phyloP scores from a whole-genome alignment of 2,113 vertebrate genomes.

The Eretmochelys imbricata region DNA sequence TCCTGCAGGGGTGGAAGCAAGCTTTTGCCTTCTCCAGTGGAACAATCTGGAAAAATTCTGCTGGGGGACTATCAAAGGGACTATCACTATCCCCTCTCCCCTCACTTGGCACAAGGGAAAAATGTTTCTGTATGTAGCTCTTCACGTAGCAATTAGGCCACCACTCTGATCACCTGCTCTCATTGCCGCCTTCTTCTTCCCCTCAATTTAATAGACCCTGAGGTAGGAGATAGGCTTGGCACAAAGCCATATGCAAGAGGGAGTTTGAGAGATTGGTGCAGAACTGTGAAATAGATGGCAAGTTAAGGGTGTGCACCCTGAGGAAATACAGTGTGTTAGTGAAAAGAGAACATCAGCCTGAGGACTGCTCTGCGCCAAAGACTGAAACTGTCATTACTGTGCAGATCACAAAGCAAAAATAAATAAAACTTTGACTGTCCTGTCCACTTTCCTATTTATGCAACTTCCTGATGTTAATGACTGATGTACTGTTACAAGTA shows the following conservation, averaged over 20 bases:
- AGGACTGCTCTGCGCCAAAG: neutral
- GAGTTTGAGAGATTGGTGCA: slow-evolving; percentile 19
- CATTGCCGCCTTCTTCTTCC: neutral
- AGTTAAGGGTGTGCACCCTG: neutral
- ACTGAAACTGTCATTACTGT: neutral
- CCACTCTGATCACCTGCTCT: neutral
- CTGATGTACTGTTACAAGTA: neutral
- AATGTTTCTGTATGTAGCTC: neutral
- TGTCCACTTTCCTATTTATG: neutral
- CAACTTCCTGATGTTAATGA: neutral
- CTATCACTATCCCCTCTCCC: neutral
- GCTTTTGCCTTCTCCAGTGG: neutral
- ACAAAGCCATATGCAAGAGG: slow-evolving; percentile 39
- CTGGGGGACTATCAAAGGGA: neutral
- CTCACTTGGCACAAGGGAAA: neutral
- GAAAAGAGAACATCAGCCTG: neutral
- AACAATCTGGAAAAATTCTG: neutral
- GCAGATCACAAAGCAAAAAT: slow-evolving; percentile 5
- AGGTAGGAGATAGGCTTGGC: slow-evolving; percentile 42
- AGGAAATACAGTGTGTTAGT: neutral
- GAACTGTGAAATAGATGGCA: neutral
- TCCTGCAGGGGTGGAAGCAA: neutral
- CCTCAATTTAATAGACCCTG: neutral
- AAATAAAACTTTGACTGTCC: neutral
- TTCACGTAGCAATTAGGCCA: neutral